phyloP scores from a whole-genome alignment of 2,888 invertebrate species.

The Lepidochrysops patricia region DNA sequence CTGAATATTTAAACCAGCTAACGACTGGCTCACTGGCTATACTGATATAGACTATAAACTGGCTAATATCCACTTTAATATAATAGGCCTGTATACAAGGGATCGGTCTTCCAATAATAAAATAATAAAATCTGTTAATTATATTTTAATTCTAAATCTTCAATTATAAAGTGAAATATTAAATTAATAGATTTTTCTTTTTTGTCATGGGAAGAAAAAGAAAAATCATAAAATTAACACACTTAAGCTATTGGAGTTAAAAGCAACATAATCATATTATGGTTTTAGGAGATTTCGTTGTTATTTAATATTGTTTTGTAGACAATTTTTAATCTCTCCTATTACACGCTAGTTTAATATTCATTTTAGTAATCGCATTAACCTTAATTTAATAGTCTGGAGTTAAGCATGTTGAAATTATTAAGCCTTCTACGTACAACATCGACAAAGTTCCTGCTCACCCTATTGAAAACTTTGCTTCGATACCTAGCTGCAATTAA shows the following conservation, averaged over 20 bases:
- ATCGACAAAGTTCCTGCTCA: background rate
- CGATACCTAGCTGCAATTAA: too few species aligned
- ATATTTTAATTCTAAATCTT: too few species aligned
- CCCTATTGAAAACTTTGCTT: too few species aligned
- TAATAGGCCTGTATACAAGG: background rate
- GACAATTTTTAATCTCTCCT: background rate
- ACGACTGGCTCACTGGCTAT: slow-evolving; percentile 32
- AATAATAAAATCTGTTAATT: too few species aligned
- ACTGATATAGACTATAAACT: background rate
- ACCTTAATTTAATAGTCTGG: background rate
- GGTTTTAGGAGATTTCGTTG: background rate
- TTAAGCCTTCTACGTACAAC: background rate
- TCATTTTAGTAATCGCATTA: background rate
- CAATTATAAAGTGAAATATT: too few species aligned
- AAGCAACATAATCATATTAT: background rate
- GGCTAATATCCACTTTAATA: background rate
- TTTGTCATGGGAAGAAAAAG: background rate
- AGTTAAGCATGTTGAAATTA: background rate
- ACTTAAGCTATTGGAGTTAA: background rate
- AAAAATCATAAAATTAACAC: background rate
- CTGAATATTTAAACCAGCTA: slow-evolving; percentile 43
- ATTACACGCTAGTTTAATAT: background rate
- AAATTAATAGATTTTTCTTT: too few species aligned
- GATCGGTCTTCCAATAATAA: background rate
- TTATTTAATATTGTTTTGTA: background rate